Evolutionary conservation across 2,888 invertebrate species (phyloP), one percentile per base, ranked within the genome.

Genomic region (Cataglyphis altisquamis): DNA sequence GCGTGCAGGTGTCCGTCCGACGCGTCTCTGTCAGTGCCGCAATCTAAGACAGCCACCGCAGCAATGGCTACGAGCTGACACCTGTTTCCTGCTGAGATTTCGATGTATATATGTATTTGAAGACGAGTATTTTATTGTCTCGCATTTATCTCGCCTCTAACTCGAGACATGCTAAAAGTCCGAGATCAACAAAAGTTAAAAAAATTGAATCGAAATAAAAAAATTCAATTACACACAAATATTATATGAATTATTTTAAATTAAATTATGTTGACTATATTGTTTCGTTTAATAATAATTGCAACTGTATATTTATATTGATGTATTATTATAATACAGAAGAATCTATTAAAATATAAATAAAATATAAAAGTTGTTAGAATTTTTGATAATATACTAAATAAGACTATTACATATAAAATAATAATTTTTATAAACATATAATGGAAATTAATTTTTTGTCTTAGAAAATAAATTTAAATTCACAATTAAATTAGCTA

Each of bases 1-100:
- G 91, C 91, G 91, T 92, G 93, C 93, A 93, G 93, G 93, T 93
- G 93, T 93, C 93, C 92, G 90, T 92, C 87, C 90, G 86, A 62
- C 86, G 86, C 89, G 90, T 90, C 89, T 80, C 78, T 89, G 90
- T 90, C 90, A 89, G 88, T 89, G 91, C 91, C 86, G 87, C 88
- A 86, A 88, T 88, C 88, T 89, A 88, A 91, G 88, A 88, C 87
- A 82, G 70, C 84, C 84, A 83, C 83, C 83, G 88, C 90, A 92
- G 92, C 90, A 89, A 92, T 83, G 88, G 91, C 90, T 88, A 89
- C 84, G 89, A 92, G 72, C 90, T 88, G 88, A 90, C 92, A 93
- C 90, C 92, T 92, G 92, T 92, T 92, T 90, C 87, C 78, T 84
- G 85, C 83, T 84, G 85, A 89, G 86, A 88, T 91, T 52, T 52